phyloP scores from a whole-genome alignment of 2,888 invertebrate genomes.

The Myopa tessellatipennis region DNA sequence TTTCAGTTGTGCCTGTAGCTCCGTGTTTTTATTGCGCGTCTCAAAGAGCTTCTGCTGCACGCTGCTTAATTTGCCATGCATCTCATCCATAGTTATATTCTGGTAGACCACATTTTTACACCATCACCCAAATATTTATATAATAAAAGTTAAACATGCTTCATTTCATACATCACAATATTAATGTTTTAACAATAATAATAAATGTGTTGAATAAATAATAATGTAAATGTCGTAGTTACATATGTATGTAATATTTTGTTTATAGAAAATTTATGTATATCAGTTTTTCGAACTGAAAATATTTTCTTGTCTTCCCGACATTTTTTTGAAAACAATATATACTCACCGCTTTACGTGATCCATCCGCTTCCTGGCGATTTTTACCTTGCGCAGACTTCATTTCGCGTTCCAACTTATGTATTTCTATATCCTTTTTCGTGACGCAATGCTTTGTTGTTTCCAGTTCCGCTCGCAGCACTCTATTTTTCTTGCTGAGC shows the following conservation, averaged over 20 bases:
- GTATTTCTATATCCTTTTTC: slow-evolving; percentile 55
- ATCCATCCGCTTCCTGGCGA: slow-evolving; percentile 45
- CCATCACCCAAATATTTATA: no score
- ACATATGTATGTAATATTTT: no score
- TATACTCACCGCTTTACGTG: slow-evolving; percentile 40
- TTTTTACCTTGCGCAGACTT: slow-evolving; percentile 50
- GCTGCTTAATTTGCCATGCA: slow-evolving; percentile 69
- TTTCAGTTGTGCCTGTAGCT: slow-evolving; percentile 78
- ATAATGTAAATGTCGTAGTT: no score
- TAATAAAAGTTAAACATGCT: no score
- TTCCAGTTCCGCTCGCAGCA: slow-evolving; percentile 60
- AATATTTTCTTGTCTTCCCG: neutral
- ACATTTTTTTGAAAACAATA: neutral
- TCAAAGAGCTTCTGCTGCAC: slow-evolving; percentile 75
- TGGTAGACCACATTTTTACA: slow-evolving; percentile 7
- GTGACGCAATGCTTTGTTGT: slow-evolving; percentile 55
- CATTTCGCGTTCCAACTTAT: slow-evolving; percentile 54
- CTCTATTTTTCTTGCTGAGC: slow-evolving; percentile 64
- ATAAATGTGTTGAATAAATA: no score
- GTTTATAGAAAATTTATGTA: no score
- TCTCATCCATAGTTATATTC: slow-evolving; percentile 68
- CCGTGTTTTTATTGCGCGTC: slow-evolving; percentile 76
- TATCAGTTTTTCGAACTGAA: neutral
- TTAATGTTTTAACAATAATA: no score
- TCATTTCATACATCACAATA: no score